Base-by-base conservation (phyloP, 2,888 invertebrate genomes). In the Dryobotodes eremita region DNA sequence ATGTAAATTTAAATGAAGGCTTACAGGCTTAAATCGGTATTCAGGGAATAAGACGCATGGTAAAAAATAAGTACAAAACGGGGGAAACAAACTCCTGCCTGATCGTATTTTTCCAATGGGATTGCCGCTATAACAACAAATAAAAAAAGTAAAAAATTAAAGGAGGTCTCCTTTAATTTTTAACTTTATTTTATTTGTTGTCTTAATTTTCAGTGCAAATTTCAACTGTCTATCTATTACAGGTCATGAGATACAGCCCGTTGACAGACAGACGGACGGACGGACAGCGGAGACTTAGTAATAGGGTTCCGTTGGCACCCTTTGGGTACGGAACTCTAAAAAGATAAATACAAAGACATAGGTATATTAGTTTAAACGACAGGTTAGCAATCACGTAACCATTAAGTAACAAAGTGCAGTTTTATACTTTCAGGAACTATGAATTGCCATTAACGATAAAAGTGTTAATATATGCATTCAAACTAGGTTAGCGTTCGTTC, bases 31-130 rank as follows among this genome's bases (percentile, higher is more conserved):
- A 23, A 23, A 36, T 17, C 31, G 36, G 31, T 69, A 69, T 46
- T 53, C 10, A 15, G 53, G 13, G 17, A 74, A 76, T 36, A 61
- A 57, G 15, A 42, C 36, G 42, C 62, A 50, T 53, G n/a, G 10
- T 31, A 77, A 48, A 79, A 76, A 73, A 68, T 53, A 55, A 61
- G 55, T 78, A 72, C 50, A 55, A 86, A 87, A 73, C 75, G 64
- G 46, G 53, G 53, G 68, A 71, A 80, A 82, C 15, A 80, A 83
- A n/a, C n/a, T n/a, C n/a, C n/a, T n/a, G n/a, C n/a, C n/a, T n/a
- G n/a, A n/a, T n/a, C n/a, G n/a, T n/a, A n/a, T n/a, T n/a, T n/a
- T n/a, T n/a, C n/a, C n/a, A n/a, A n/a, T n/a, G n/a, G n/a, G n/a
- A n/a, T n/a, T n/a, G n/a, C n/a, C n/a, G n/a, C n/a, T n/a, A n/a